Evolutionary conservation across 2,888 invertebrate species (phyloP), one percentile per base, ranked within the genome.

Genomic region (Scaptomyza polygonia): DNA sequence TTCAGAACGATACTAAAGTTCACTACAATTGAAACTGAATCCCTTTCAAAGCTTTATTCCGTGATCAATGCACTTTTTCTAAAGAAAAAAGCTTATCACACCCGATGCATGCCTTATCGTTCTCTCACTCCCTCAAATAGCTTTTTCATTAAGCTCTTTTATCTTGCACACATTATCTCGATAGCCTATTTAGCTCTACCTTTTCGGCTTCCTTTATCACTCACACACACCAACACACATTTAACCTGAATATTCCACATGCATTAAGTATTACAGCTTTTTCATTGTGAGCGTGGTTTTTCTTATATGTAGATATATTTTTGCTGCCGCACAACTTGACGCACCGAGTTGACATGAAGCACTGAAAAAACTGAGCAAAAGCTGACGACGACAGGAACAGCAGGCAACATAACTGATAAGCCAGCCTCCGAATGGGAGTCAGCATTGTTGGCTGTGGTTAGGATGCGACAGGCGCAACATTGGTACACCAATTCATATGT

Each of bases 321-420:
- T 34, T 5, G 9, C 21, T 48, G 34, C 27, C 25, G 18, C 53
- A 66, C 72, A 73, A 71, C 80, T 79, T 66, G 69, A 59, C 65
- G 62, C 72, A 25, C 36, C 58, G 67, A 85, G 67, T 57, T 76
- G 62, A 43, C 69, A 54, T 27, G 53, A 63, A 69, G 45, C 57
- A 85, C 82, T 83, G 72, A 65, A 63, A 57, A 6, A 48, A 81
- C 72, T 76, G 71, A 67, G 54, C 58, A 47, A 21, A 44, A 65
- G 67, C 59, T 61, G 59, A 43, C 49, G 4, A n/a, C 6, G 30
- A 54, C 32, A 68, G 66, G 57, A 74, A 47, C 56, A 48, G 48
- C 56, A 48, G 48, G 48, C 30, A 48, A 9, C 48, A 48, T 47
- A 49, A 29, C 62, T 84, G 85, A 87, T 77, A 87, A 72, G 64